Evolutionary conservation across 2,113 vertebrate species (phyloP).

Genomic region (Salvelinus alpinus): DNA sequence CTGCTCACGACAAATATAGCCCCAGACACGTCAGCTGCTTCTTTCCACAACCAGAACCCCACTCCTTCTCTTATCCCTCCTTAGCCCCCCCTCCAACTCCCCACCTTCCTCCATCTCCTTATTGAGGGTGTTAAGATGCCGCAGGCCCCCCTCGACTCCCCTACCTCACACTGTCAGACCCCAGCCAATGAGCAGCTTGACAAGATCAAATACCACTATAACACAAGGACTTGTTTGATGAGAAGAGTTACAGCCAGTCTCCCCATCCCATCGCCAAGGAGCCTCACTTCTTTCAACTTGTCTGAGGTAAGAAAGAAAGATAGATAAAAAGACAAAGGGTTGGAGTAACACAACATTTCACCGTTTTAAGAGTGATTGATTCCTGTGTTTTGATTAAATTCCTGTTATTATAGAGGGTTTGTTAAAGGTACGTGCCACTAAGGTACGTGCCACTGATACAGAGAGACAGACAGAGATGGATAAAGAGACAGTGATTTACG

Average conservation of each 20-base stretch:
- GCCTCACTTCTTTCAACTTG: constrained; percentile 65
- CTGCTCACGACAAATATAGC: constrained; percentile 83
- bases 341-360: background rate
- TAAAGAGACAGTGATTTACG: background rate
- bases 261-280: constrained; percentile 63
- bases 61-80: constrained; percentile 48
- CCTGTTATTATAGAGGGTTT: background rate
- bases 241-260: constrained; percentile 62
- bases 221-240: constrained; percentile 73
- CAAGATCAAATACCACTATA: constrained; percentile 86
- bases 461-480: background rate
- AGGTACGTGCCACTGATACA: too few relatives aligned
- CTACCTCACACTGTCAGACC: constrained; percentile 23
- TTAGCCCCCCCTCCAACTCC: too few relatives aligned
- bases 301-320: constrained; percentile 74
- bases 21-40: constrained; percentile 74
- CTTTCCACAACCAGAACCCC: constrained; percentile 73
- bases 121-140: constrained; percentile 74
- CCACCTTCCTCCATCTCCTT: constrained; percentile 69
- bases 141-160: constrained; percentile 25
- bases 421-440: background rate
- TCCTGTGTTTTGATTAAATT: background rate
- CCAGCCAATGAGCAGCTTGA: constrained; percentile 80
- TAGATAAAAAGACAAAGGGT: background rate
- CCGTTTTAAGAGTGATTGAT: background rate